Evolutionary conservation across 2,797 vertebrate species (phyloP).

Genomic region (Leptodactylus fallax): DNA sequence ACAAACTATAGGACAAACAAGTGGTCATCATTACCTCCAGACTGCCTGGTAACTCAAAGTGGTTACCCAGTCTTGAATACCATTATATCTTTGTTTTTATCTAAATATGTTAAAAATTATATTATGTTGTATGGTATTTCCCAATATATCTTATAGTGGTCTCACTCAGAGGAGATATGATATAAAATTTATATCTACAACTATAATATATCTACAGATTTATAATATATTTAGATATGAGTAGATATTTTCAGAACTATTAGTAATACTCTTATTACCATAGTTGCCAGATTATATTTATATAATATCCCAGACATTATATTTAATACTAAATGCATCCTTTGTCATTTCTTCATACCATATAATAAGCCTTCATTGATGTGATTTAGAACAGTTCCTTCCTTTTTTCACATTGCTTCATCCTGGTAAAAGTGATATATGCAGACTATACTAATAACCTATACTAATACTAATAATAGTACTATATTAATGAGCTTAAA

Average conservation of each 20-base stretch:
- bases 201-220: no score
- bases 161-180: no score
- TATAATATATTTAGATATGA: not conserved
- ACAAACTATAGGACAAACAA: no score
- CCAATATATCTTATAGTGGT: no score
- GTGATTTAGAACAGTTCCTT: not conserved
- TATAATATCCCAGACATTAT: not conserved
- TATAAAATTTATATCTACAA: no score
- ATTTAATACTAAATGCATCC: not conserved
- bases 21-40: no score
- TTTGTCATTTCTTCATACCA: not conserved
- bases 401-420: not conserved
- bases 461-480: not conserved
- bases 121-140: no score
- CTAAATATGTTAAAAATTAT: no score
- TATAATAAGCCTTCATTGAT: not conserved
- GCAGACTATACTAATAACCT: not conserved
- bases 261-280: not conserved
- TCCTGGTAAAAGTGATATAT: not conserved
- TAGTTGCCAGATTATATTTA: not conserved
- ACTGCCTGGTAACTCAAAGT: no score
- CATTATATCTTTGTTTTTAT: no score
- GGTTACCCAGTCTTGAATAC: no score
- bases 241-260: not conserved
- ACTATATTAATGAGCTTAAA: not conserved